Evolutionary conservation across 2,113 vertebrate species (phyloP).

Genomic region (Alosa alosa): DNA sequence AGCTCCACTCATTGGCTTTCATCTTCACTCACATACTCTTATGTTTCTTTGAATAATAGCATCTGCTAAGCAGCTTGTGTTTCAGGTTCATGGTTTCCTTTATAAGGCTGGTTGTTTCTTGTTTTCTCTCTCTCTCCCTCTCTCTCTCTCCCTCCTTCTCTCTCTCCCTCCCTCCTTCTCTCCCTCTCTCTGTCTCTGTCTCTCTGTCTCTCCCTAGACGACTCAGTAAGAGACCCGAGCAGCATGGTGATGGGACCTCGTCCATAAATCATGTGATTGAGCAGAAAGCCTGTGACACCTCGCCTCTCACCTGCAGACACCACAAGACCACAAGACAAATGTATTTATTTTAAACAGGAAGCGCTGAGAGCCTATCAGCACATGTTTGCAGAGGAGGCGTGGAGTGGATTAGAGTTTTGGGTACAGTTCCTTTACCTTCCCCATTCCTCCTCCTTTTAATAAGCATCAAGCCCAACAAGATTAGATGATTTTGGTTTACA

Average conservation of each 20-base stretch:
- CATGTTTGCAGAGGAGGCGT: conserved; percentile 55
- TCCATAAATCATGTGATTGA: conserved; percentile 74
- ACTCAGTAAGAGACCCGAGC: not conserved
- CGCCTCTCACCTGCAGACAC: conserved; percentile 59
- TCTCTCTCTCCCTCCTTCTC: not conserved
- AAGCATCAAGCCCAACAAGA: conserved; percentile 80
- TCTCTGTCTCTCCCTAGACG: not conserved
- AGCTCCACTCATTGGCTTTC: not conserved
- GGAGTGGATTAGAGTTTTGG: not conserved
- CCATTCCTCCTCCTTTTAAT: conserved; percentile 63
- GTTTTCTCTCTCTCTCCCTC: conserved; percentile 41
- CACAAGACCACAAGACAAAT: conserved; percentile 72
- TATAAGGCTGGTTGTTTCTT: conserved; percentile 20
- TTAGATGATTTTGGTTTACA: conserved; percentile 77
- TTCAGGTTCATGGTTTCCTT: not conserved
- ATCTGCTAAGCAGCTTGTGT: not conserved
- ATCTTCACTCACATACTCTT: not conserved
- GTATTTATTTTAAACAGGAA: conserved; percentile 75
- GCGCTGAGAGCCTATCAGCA: conserved; percentile 69
- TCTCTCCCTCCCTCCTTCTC: not conserved
- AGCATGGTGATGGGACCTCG: conserved; percentile 7
- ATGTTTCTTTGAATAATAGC: not conserved
- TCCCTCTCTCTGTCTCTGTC: not conserved
- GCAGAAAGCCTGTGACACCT: conserved; percentile 59
- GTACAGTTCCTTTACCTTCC: conserved; percentile 63